Evolutionary conservation across 2,113 vertebrate species (phyloP).

Genomic region (Danio rerio): GRCz12tu NC_133180.1:35871501-35872000

Average conservation of each 20-base stretch:
- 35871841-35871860: neutral
- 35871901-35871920: no score
- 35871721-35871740: neutral
- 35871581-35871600: conserved; percentile 21
- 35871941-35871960: conserved; percentile 73
- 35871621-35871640: conserved; percentile 16
- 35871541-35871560: conserved; percentile 14
- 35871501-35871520: neutral
- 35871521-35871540: neutral
- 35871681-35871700: neutral
- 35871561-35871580: neutral
- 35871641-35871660: neutral
- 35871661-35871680: conserved; percentile 3
- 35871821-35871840: neutral
- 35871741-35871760: neutral
- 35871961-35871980: conserved; percentile 61
- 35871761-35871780: neutral
- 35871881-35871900: no score
- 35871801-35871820: neutral
- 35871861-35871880: neutral
- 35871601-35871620: conserved; percentile 20
- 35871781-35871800: neutral
- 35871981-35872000: conserved; percentile 38
- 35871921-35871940: conserved; percentile 71
- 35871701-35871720: neutral